Evolutionary conservation across 2,888 invertebrate genomes (phyloP).

Genomic region (Netelia melanura): DNA sequence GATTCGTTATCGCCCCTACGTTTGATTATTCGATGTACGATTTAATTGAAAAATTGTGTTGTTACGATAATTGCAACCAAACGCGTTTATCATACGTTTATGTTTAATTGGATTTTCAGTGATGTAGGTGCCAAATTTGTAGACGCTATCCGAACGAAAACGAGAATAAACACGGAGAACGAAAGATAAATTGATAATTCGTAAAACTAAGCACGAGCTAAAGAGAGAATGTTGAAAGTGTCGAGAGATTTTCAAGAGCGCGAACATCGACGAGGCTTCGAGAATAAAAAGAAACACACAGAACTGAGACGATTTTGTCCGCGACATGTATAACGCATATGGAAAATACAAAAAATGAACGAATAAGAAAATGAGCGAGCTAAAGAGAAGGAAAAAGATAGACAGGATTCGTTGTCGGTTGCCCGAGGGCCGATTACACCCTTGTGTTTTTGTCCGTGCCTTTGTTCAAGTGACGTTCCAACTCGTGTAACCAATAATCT

Average conservation of each 20-base stretch:
- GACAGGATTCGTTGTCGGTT: constrained; percentile 63
- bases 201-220: constrained; percentile 15
- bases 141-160: constrained; percentile 54
- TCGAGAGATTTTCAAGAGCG: neutral
- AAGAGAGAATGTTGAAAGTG: neutral
- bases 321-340: constrained; percentile 11
- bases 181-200: constrained; percentile 15
- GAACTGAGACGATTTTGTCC: constrained; percentile 28
- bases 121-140: constrained; percentile 74
- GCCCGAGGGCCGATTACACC: constrained; percentile 47
- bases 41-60: constrained; percentile 27
- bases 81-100: constrained; percentile 35
- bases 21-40: constrained; percentile 12
- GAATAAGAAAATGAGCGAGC: neutral
- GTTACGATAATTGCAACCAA: constrained; percentile 37
- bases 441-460: constrained; percentile 63
- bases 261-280: too few species aligned
- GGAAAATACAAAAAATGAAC: neutral
- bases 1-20: neutral
- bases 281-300: neutral
- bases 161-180: neutral
- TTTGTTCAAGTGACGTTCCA: constrained; percentile 57
- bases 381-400: neutral
- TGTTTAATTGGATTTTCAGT: constrained; percentile 39
- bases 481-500: constrained; percentile 41